Conservation (phyloP, 2,888 invertebrate species). For the Aleiodes alternator region DNA sequence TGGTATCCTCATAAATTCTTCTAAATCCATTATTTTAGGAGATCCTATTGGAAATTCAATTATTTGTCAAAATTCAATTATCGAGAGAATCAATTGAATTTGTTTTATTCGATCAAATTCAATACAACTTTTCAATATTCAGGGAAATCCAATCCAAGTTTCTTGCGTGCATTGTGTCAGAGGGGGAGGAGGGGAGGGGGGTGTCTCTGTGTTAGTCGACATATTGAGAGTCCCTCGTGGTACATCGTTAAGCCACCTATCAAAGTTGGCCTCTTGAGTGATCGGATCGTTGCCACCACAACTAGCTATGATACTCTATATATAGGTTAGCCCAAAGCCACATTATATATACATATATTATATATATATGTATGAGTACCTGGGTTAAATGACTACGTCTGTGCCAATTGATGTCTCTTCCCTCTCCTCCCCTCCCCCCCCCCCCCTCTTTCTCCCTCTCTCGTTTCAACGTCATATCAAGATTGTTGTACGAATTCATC, state of each 20-base stretch:
- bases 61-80: neutral
- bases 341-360: neutral
- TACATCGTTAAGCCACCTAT: constrained; percentile 46
- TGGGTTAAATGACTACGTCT: constrained; percentile 1
- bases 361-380: neutral
- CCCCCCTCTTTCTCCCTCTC: neutral
- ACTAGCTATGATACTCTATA: constrained; percentile 12
- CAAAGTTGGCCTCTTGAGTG: constrained; percentile 45
- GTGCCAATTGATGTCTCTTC: neutral
- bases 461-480: constrained; percentile 18
- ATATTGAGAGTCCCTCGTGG: constrained; percentile 40
- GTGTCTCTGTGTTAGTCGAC: constrained; percentile 32
- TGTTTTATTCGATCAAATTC: neutral
- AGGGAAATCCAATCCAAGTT: constrained; percentile 17
- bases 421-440: no score
- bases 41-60: neutral
- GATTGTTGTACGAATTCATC: constrained; percentile 11
- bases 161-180: constrained; percentile 16
- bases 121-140: constrained; percentile 1
- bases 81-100: neutral
- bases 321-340: constrained; percentile 16
- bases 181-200: no score
- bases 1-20: no score
- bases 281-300: constrained; percentile 37
- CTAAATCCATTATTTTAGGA: no score